Conservation (phyloP, 2,888 invertebrate genomes). For the Neoascia interrupta region DNA sequence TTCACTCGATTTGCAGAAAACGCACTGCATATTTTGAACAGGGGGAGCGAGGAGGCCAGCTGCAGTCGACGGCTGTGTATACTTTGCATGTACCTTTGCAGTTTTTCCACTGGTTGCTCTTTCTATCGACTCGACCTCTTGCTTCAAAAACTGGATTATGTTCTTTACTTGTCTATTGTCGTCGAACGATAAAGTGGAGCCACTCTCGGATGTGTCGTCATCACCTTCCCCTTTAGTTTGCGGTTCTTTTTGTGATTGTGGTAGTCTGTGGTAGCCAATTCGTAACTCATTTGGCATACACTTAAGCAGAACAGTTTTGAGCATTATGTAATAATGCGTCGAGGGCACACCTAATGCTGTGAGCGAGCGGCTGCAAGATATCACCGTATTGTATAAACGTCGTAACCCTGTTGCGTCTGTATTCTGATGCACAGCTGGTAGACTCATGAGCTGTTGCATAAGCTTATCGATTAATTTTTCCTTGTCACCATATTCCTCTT, state of each 20-base stretch:
- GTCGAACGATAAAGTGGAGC: not conserved
- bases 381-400: conserved; percentile 6
- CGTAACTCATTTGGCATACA: conserved; percentile 15
- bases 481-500: too few relatives aligned
- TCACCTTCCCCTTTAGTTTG: not conserved
- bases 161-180: conserved; percentile 2
- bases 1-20: conserved; percentile 1
- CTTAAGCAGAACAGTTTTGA: too few relatives aligned
- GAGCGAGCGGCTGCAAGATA: conserved; percentile 5
- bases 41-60: conserved; percentile 3
- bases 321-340: conserved; percentile 13
- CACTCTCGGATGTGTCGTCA: not conserved
- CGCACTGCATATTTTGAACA: too few relatives aligned
- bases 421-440: too few relatives aligned
- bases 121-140: not conserved
- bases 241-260: conserved; percentile 1
- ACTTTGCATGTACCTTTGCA: not conserved
- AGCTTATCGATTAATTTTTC: too few relatives aligned
- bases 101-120: too few relatives aligned
- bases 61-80: conserved; percentile 11
- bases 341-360: conserved; percentile 16
- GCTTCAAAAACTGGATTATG: not conserved
- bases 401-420: not conserved
- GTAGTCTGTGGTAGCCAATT: not conserved
- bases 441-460: conserved; percentile 26